Base-by-base conservation (phyloP, 2,888 invertebrate species). In the Zonitis immaculata region DNA sequence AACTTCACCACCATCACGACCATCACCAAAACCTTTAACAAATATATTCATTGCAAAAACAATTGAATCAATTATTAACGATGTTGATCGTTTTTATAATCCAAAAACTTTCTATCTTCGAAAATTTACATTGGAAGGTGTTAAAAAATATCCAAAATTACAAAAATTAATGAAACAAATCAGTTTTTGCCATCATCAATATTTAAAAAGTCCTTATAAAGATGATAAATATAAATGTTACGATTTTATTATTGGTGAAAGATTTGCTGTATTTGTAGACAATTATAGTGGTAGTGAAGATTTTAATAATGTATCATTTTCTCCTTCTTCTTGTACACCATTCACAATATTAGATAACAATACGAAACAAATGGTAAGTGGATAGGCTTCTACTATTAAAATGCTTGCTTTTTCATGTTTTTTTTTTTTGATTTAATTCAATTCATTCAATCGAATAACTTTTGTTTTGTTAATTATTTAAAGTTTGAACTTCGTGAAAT, bases 401-500 rank as follows among this genome's bases (percentile, higher is more conserved):
- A 22, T 5, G 22, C 22, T 22, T 22, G 11, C 1, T 20, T 39
- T 11, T 35, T 14, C 16, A 35, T 20, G 20, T 11, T 39, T 20
- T 11, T 6, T 39, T 11, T 18, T 39, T n/a, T 4, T 39, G n/a
- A 6, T 26, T 6, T 26, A 6, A 8, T n/a, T 26, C 26, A 8
- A 1, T 26, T 26, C 8, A 1, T 1, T 26, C 6, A 26, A 26
- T 26, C 6, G 28, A 26, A n/a, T 20, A 35, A 27, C 39, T 11
- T 14, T n/a, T 25, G 11, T 16, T 45, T 48, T 16, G 44, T 60
- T 20, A 47, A 16, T 25, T 48, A 49, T 44, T 52, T 77, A 16
- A 77, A 97, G 96, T 96, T 92, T 82, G 97, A 97, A 83, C 84
- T 97, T 79, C 93, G 94, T 79, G 96, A 98, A 80, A 84, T 93